Evolutionary conservation across 2,888 invertebrate species (phyloP).

Genomic region (Andrena hattorfiana): DNA sequence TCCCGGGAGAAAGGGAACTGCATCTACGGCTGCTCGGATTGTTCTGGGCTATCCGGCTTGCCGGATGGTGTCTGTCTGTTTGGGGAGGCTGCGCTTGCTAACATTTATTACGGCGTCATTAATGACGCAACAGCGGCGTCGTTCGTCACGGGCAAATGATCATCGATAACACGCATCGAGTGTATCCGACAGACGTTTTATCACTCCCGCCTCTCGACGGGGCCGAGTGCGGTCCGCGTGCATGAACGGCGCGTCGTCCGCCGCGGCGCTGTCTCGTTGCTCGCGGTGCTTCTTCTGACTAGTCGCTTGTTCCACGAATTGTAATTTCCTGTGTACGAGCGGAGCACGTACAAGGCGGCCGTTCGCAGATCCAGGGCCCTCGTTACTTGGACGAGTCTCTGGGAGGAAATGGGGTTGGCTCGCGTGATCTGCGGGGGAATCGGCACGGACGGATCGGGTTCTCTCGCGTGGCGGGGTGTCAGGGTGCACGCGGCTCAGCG

Average conservation of each 20-base stretch:
- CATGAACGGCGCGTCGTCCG: not conserved
- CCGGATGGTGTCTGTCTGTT: constrained; percentile 41
- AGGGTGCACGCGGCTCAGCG: constrained; percentile 53
- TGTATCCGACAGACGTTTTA: constrained; percentile 56
- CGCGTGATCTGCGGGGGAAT: constrained; percentile 64
- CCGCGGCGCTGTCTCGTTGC: not conserved
- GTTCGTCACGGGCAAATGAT: constrained; percentile 63
- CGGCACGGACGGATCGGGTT: constrained; percentile 49
- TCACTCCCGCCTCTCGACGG: constrained; percentile 40
- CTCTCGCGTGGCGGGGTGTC: constrained; percentile 24
- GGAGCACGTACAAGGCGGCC: constrained; percentile 44
- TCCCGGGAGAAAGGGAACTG: not conserved
- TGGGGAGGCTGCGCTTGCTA: not conserved
- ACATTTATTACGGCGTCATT: constrained; percentile 57
- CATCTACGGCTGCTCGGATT: constrained; percentile 4
- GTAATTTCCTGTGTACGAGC: constrained; percentile 64
- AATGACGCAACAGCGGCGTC: constrained; percentile 46
- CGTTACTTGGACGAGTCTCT: constrained; percentile 58
- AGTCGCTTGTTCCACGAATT: constrained; percentile 61
- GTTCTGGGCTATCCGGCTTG: constrained; percentile 5
- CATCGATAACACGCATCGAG: constrained; percentile 64
- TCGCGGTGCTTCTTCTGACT: constrained; percentile 30
- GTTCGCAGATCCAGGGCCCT: constrained; percentile 47
- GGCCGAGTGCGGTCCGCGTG: constrained; percentile 24
- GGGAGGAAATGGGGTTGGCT: constrained; percentile 69